Base-by-base conservation (phyloP, 2,113 vertebrate genomes). In the Istiophorus platypterus region DNA sequence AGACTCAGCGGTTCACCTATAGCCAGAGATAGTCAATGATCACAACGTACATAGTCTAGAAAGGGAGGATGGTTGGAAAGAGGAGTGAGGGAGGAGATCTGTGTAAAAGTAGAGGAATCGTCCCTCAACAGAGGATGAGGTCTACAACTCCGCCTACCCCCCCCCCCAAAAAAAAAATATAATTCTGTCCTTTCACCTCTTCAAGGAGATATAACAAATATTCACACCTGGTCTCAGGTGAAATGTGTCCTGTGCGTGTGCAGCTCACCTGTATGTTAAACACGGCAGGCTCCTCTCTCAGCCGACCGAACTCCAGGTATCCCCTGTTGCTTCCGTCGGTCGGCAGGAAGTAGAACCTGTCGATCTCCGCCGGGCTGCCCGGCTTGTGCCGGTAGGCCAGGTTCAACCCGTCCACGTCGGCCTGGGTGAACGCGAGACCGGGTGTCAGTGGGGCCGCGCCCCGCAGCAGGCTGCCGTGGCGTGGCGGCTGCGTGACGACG, bases 241-340 rank as follows among this genome's bases (percentile, higher is more conserved):
- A n/a, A n/a, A 51, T 51, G 37, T 64, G 22, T 45, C 12, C 12
- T 47, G 66, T 18, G 4, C 27, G 12, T 49, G 37, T n/a, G 20
- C 7, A 15, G 18, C 82, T 76, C 85, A 93, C 92, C 94, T 96
- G 91, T 42, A 94, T 94, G 73, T 86, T 85, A 80, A 95, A 95
- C 63, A 92, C 66, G 1, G 68, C 79, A 0, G 92, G 79, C 34
- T 95, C 88, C 24, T 92, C 80, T 77, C 80, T 95, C 79, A 92
- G 81, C 81, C 94, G 90, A 20, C 94, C 94, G 11, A 91, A 92
- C 79, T 94, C 90, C 89, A 95, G 83, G 93, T 95, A 96, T 3
- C 91, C 91, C 41, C 4, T 37, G 76, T 86, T 95, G 69, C 75
- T 85, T 64, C 94, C 61, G 27, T 96, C 96, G 0, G 70, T 93